phyloP scores from a whole-genome alignment of 2,888 invertebrate genomes.

The Diaphora mendica region DNA sequence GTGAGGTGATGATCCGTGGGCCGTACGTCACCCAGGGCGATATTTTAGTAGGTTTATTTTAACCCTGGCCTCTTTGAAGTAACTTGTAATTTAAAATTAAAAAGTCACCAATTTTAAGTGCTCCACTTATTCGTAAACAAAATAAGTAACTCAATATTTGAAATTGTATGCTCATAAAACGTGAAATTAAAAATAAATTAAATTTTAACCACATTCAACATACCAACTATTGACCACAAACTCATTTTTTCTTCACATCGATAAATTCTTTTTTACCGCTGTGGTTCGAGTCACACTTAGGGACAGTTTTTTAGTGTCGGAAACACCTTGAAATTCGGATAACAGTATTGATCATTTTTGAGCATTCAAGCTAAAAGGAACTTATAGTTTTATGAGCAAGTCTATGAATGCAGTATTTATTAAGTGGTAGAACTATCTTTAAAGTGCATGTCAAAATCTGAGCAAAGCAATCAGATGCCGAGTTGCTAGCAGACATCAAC shows the following conservation, averaged over 20 bases:
- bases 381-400: too few relatives aligned
- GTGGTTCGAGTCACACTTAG: conserved; percentile 1
- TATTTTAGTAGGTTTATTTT: too few relatives aligned
- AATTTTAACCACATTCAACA: conserved; percentile 34
- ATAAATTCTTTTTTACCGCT: conserved; percentile 27
- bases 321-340: background rate
- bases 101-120: background rate
- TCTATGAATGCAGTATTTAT: too few relatives aligned
- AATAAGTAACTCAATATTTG: conserved; percentile 11
- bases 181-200: conserved; percentile 33
- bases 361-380: background rate
- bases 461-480: too few relatives aligned
- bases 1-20: too few relatives aligned
- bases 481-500: too few relatives aligned
- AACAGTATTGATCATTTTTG: background rate
- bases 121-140: conserved; percentile 3
- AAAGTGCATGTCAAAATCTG: background rate
- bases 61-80: background rate
- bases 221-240: conserved; percentile 26
- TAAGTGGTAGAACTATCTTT: background rate
- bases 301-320: background rate
- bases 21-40: too few relatives aligned
- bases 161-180: conserved; percentile 14
- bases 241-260: conserved; percentile 24
- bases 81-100: too few relatives aligned